Conservation (phyloP, 2,113 vertebrate genomes). For the Pongo abelii region DNA sequence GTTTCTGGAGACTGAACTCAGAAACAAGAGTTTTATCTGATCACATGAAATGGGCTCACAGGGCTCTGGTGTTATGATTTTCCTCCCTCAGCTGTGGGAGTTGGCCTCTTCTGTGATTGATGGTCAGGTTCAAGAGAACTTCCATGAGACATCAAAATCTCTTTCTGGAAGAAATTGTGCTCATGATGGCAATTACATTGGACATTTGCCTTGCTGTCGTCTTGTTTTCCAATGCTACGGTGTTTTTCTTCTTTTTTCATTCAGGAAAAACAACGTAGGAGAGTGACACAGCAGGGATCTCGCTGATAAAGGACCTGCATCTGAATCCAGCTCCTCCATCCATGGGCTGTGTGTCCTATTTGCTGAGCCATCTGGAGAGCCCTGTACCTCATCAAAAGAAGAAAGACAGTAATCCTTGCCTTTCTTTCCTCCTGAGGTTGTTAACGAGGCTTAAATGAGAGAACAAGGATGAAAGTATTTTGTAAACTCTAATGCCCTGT, state of each 20-base stretch:
- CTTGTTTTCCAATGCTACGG: neutral
- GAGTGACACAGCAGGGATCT: neutral
- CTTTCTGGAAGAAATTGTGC: neutral
- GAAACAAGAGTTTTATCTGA: neutral
- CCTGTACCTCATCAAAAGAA: neutral
- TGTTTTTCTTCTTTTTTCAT: constrained; percentile 1
- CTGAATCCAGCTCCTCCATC: neutral
- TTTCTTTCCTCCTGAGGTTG: neutral
- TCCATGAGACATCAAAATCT: constrained; percentile 33
- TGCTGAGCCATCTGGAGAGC: neutral
- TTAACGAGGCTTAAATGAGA: neutral
- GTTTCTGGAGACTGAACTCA: neutral
- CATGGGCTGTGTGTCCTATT: neutral
- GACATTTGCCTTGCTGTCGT: neutral
- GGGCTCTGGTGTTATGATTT: neutral
- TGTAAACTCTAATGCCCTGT: neutral
- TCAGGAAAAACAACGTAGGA: neutral
- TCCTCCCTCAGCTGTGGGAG: neutral
- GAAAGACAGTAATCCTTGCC: neutral
- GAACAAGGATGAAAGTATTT: neutral
- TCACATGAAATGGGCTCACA: neutral
- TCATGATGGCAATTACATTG: neutral
- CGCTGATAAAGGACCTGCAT: neutral
- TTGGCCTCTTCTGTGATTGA: constrained; percentile 24
- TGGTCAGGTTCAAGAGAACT: neutral